Conservation (phyloP, 1,140 invertebrate species). For the Nylanderia fulva region DNA sequence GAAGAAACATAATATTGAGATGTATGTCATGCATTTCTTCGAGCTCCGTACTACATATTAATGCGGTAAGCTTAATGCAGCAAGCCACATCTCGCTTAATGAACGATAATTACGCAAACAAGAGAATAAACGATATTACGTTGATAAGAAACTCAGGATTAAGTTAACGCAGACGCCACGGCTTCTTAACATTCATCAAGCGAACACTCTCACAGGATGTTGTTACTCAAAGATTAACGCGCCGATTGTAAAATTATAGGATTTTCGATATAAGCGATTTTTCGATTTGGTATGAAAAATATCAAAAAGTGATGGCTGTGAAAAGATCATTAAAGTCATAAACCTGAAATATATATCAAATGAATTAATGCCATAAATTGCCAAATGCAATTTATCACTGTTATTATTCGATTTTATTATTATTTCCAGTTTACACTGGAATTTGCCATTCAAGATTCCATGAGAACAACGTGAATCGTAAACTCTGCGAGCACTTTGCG, state of each 20-base stretch:
- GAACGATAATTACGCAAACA: constrained; percentile 63
- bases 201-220: constrained; percentile 1
- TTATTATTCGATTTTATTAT: constrained; percentile 49
- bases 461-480: constrained; percentile 49
- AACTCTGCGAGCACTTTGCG: constrained; percentile 18
- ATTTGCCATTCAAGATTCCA: constrained; percentile 50
- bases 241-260: neutral
- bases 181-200: constrained; percentile 42
- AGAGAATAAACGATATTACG: constrained; percentile 21
- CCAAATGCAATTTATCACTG: constrained; percentile 44
- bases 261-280: constrained; percentile 23
- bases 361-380: too few species aligned
- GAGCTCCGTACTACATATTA: constrained; percentile 6
- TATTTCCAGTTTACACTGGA: constrained; percentile 22
- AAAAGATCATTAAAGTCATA: constrained; percentile 24
- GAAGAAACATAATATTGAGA: constrained; percentile 73
- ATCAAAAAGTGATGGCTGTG: constrained; percentile 14
- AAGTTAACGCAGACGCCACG: constrained; percentile 13
- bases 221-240: neutral
- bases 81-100: constrained; percentile 23
- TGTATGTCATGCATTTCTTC: constrained; percentile 64
- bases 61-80: constrained; percentile 49
- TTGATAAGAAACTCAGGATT: constrained; percentile 36
- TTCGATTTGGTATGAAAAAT: neutral
- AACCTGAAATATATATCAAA: too few species aligned